Evolutionary conservation across 2,888 invertebrate species (phyloP).

Genomic region (Chrysolina haemoptera): DNA sequence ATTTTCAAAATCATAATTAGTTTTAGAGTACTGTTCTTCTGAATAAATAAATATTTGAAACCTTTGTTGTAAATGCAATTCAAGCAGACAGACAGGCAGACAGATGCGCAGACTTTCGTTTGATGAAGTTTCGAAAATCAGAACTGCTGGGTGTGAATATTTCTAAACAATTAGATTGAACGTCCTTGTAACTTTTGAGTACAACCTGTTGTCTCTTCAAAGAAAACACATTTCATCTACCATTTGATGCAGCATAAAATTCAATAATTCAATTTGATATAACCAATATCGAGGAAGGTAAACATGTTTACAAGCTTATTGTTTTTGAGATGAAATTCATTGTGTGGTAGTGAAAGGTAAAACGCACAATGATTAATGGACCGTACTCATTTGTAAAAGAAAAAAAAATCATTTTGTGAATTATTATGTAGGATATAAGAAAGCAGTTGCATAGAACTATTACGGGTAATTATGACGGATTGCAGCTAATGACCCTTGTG

Average conservation of each 20-base stretch:
- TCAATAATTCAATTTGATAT: neutral
- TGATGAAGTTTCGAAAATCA: no score
- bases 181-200: neutral
- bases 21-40: no score
- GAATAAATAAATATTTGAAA: no score
- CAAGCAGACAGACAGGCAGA: no score
- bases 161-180: no score
- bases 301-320: constrained; percentile 27
- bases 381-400: neutral
- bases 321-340: constrained; percentile 35
- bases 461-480: constrained; percentile 3
- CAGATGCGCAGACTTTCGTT: no score
- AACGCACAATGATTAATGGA: constrained; percentile 28
- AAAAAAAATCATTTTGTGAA: constrained; percentile 13
- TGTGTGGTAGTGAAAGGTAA: constrained; percentile 30
- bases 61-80: no score
- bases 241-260: neutral
- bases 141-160: no score
- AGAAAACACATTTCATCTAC: neutral
- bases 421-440: neutral
- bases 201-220: neutral
- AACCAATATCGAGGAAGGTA: constrained; percentile 13
- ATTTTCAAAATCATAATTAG: no score
- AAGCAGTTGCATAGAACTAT: constrained; percentile 1
- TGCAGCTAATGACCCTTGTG: neutral